Base-by-base conservation (phyloP, 2,888 invertebrate species). In the Glaucopsyche alexis region DNA sequence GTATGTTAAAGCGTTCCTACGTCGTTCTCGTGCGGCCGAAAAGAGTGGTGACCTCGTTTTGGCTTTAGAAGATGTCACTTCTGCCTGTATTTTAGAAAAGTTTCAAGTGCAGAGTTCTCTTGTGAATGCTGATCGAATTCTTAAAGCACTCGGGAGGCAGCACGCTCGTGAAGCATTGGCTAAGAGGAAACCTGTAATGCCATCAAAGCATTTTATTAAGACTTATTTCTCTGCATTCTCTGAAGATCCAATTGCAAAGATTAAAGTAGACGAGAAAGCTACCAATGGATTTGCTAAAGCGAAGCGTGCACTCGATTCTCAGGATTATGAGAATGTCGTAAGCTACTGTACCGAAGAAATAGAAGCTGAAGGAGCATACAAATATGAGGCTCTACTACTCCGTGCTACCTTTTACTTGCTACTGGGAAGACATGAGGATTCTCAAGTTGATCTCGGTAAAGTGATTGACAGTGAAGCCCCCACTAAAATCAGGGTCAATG, bases 1-100 rank as follows among this genome's bases (percentile, higher is more conserved):
- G 78, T 99, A 99, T 87, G 94, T 96, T 14, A 98, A 99, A 91
- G 99, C 99, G 4, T 94, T 98, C 76, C 94, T 95, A 75, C 93
- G 99, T 71, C 94, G 99, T 76, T 97, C 97, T 72, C 96, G 96
- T 83, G 98, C 96, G 6, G 95, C 95, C 79, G 98, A 99, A 87
- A 94, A 95, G 74, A 95, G 95, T 72, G 96, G 96, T 74, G 95
- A 98, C 79, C 94, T 97, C 80, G 95, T 95, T 75, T 94, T 96
- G 77, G 96, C 97, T 74, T 89, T 99, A 72, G 98, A 98, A 92
- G 99, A 99, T 93, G 95, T 98, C 0, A 99, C 98, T 0, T 96
- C 98, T 42, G 97, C 97, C 19, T 98, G 98, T 84, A 96, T 99
- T 79, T 91, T 99, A 76, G 98, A 99, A 90, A 94, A 95, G 79